Base-by-base conservation (phyloP, 2,888 invertebrate genomes). In the Eulithis prunata region DNA sequence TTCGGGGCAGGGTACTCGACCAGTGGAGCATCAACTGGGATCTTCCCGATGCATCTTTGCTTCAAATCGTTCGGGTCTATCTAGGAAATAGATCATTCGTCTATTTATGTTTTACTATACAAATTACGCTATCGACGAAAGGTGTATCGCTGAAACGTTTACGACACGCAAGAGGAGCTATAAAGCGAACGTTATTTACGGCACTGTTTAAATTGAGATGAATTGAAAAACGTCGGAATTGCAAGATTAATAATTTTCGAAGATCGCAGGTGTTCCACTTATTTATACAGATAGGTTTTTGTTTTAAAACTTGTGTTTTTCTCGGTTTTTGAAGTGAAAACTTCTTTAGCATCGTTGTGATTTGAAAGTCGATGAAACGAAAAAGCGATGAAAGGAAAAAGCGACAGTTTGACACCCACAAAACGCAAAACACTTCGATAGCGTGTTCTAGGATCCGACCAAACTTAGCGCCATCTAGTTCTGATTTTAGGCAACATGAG, bases 141-240 rank as follows among this genome's bases (percentile, higher is more conserved):
- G 69, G 66, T 64, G 14, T 52, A 58, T 61, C 57, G 68, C 57
- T 64, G 68, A 73, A 51, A 67, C 68, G 66, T 66, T 68, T 61
- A 73, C 68, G 64, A 61, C 49, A 14, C 45, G 52, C 54, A 38
- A 61, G 55, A 54, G 57, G 51, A 62, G 64, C 61, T 57, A 68
- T 64, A 68, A 62, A 64, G 49, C 54, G 46, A 13, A 32, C 36
- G 49, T 68, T 62, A 64, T 68, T 68, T 68, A 55, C 61, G 57
- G 32, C 41, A 64, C 51, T 55, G 61, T 58, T 64, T 61, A 62
- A 46, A 57, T 62, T 32, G 66, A 67, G 67, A 64, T 64, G 61
- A 47, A 51, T 68, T 58, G 38, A 46, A 45, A 55, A 56, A 49
- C 54, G 36, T 45, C 43, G 52, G 63, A 61, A 61, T 49, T 41